A percentile compares a stretch with the other conserved stretches of the same genome.
phyloP scores from a whole-genome alignment of 2,113 vertebrate genomes.

The Muntiacus reevesi region DNA sequence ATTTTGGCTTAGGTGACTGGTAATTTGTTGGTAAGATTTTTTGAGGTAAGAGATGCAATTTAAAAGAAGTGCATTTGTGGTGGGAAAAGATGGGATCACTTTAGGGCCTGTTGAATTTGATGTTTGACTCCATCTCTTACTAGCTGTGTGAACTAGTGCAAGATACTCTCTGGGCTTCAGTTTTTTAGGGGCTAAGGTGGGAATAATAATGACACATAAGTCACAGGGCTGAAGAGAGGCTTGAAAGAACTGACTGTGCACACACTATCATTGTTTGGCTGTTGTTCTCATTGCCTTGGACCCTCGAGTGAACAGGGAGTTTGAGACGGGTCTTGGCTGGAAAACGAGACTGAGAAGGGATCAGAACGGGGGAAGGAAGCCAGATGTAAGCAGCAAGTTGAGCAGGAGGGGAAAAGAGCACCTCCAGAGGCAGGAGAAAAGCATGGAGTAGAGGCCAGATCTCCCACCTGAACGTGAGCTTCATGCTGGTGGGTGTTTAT shows the following conservation, averaged over 20 bases:
- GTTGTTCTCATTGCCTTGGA: not conserved
- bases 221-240: not conserved
- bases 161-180: not conserved
- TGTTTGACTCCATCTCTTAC: not conserved
- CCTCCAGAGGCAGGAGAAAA: not conserved
- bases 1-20: not conserved
- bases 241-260: not conserved
- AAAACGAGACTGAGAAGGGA: not conserved
- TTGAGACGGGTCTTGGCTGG: not conserved
- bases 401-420: not conserved
- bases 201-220: not conserved
- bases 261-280: not conserved
- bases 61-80: not conserved
- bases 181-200: not conserved
- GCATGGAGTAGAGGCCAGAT: not conserved
- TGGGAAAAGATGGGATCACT: not conserved
- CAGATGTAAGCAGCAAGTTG: not conserved
- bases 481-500: fast-evolving
- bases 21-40: not conserved
- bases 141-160: not conserved
- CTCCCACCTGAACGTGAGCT: not conserved
- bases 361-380: not conserved
- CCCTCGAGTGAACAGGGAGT: not conserved
- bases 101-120: not conserved
- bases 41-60: not conserved